phyloP scores from a whole-genome alignment of 2,113 vertebrate genomes.

The Carlito syrichta region DNA sequence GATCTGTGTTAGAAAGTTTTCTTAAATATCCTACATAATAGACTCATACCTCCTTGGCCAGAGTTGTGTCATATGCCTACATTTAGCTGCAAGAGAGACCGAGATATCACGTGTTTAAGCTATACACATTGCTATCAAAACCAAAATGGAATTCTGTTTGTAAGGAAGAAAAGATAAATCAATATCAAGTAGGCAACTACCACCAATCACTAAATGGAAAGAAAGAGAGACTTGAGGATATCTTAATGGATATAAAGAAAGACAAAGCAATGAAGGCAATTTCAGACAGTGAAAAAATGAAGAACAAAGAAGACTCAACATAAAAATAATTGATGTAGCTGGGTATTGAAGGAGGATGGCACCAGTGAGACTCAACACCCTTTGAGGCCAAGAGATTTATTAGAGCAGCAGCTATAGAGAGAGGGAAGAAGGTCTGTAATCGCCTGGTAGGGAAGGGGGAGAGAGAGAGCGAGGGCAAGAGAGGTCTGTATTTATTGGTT shows the following conservation, averaged over 20 bases:
- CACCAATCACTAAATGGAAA: background rate
- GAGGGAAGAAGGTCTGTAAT: no score
- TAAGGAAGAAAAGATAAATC: background rate
- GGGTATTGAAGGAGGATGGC: no score
- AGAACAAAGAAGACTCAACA: background rate
- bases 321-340: background rate
- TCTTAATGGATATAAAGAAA: background rate
- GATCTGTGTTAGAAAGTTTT: background rate
- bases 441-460: no score
- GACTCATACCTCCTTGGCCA: background rate
- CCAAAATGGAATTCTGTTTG: background rate
- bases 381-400: no score
- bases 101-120: background rate
- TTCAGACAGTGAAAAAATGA: background rate
- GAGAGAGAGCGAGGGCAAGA: no score
- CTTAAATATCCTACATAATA: background rate
- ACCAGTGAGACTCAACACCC: no score
- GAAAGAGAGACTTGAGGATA: background rate
- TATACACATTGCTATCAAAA: background rate
- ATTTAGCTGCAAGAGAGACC: background rate
- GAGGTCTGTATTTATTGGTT: no score
- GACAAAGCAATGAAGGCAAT: background rate
- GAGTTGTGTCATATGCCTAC: background rate
- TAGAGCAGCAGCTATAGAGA: no score
- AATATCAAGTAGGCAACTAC: background rate